Percentiles rank a stretch among this genome's conserved stretches.
phyloP scores from a whole-genome alignment of 1,140 invertebrate species.

The Orchestia grillus region DNA sequence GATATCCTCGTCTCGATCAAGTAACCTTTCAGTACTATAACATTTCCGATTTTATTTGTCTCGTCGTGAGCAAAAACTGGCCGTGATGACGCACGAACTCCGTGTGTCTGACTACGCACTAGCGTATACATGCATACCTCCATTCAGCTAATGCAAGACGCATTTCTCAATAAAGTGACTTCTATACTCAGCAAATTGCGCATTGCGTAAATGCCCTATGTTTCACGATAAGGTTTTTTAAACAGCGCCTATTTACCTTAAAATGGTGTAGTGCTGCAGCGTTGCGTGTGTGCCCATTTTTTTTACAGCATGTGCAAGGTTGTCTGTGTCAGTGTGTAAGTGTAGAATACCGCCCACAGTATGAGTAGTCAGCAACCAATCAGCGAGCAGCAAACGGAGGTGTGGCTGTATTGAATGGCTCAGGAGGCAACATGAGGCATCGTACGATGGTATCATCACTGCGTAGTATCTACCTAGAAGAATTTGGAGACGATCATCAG shows the following conservation, averaged over 20 bases:
- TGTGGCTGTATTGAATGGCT: conserved; percentile 23
- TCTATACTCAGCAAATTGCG: not conserved
- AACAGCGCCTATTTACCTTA: not conserved
- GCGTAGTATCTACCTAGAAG: not conserved
- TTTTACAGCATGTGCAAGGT: not conserved
- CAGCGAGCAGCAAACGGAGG: conserved; percentile 21
- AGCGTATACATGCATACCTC: not conserved
- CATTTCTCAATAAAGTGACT: not conserved
- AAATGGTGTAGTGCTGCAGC: not conserved
- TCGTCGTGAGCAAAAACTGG: not conserved
- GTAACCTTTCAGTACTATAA: not conserved
- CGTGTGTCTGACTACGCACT: not conserved
- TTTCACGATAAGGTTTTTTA: not conserved
- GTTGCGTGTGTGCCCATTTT: not conserved
- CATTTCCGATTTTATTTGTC: not conserved
- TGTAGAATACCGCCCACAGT: not conserved
- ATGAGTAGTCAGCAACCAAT: not conserved
- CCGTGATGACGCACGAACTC: not conserved
- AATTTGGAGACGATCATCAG: not conserved
- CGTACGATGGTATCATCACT: not conserved
- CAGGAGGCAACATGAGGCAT: not conserved
- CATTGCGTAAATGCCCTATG: not conserved
- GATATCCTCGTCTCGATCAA: not conserved
- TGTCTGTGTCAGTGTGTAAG: not conserved
- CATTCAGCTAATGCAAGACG: not conserved